Evolutionary conservation across 2,888 invertebrate species (phyloP).

Genomic region (Hoplodrina ambigua): DNA sequence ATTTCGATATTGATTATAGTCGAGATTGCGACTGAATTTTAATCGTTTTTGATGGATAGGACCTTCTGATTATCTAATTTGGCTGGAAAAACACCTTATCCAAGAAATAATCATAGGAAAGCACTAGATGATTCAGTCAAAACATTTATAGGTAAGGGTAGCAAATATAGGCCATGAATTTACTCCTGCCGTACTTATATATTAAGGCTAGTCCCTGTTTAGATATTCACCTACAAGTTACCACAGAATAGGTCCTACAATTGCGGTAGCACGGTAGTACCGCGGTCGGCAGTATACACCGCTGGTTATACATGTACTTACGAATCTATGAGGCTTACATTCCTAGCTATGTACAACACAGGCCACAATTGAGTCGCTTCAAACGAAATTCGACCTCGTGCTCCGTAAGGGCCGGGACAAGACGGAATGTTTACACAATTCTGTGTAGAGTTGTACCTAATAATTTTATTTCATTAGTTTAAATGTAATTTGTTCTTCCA

Average conservation of each 20-base stretch:
- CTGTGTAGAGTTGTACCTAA: conserved; percentile 10
- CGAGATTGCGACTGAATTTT: too few species aligned
- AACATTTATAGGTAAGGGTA: neutral
- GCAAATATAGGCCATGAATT: conserved; percentile 4
- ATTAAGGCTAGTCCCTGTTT: conserved; percentile 26
- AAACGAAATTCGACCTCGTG: conserved; percentile 44
- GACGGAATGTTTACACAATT: conserved; percentile 21
- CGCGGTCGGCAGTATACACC: conserved; percentile 64
- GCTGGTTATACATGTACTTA: conserved; percentile 57
- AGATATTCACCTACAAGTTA: conserved; percentile 47
- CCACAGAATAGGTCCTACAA: conserved; percentile 64
- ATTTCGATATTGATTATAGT: too few species aligned
- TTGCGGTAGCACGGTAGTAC: conserved; percentile 64
- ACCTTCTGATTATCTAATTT: too few species aligned
- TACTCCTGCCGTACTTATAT: conserved; percentile 33
- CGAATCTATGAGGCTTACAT: conserved; percentile 49
- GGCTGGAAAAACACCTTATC: neutral
- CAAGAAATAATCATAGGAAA: neutral
- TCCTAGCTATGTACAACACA: conserved; percentile 55
- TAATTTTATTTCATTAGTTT: conserved; percentile 29
- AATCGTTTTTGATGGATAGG: too few species aligned
- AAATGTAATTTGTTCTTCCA: conserved; percentile 19
- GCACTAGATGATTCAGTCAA: neutral
- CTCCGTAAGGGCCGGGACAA: conserved; percentile 18
- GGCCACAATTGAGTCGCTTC: conserved; percentile 60